These are phyloP conservation scores for Hippocampus comes DNA, from an alignment of 2,113 vertebrate genomes.

Conservation along the genomic window DNA sequence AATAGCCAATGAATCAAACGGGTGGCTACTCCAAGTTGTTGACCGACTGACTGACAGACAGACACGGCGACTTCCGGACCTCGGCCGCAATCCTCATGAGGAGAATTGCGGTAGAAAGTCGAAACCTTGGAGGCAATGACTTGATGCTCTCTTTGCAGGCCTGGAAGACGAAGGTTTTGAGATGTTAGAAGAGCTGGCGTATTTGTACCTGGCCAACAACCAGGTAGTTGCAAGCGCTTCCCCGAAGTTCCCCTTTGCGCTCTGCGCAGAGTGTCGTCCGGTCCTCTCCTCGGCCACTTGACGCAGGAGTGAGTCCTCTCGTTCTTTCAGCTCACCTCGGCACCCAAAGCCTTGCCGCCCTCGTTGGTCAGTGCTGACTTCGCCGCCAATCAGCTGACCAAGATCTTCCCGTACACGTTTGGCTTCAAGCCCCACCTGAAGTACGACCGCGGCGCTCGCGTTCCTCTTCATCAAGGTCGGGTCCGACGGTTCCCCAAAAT, in stretches of 20 bases:
- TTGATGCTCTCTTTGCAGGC: conserved; percentile 62
- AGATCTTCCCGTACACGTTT: conserved; percentile 91
- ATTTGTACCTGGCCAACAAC: conserved; percentile 96
- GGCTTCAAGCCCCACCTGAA: conserved; percentile 90
- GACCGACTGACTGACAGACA: too few relatives aligned
- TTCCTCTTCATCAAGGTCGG: background rate
- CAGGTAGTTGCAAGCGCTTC: conserved; percentile 75
- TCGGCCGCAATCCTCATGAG: background rate
- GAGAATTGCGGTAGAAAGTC: background rate
- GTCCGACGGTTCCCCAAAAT: background rate
- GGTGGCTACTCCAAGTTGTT: background rate
- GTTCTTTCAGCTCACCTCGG: conserved; percentile 81
- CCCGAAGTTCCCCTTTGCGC: background rate
- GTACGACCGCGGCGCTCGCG: conserved; percentile 61
- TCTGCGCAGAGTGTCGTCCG: background rate
- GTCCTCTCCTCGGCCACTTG: background rate
- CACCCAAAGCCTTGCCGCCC: conserved; percentile 85
- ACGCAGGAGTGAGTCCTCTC: background rate
- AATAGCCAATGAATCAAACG: too few relatives aligned
- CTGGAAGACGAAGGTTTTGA: conserved; percentile 92
- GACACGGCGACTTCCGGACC: too few relatives aligned
- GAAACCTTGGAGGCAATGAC: background rate
- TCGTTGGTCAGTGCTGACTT: conserved; percentile 93
- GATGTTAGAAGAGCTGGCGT: conserved; percentile 86
- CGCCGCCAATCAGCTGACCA: conserved; percentile 91